These are phyloP conservation scores for Malacoraja senta DNA, from an alignment of 2,797 vertebrate genomes.

Conservation along the genomic window DNA sequence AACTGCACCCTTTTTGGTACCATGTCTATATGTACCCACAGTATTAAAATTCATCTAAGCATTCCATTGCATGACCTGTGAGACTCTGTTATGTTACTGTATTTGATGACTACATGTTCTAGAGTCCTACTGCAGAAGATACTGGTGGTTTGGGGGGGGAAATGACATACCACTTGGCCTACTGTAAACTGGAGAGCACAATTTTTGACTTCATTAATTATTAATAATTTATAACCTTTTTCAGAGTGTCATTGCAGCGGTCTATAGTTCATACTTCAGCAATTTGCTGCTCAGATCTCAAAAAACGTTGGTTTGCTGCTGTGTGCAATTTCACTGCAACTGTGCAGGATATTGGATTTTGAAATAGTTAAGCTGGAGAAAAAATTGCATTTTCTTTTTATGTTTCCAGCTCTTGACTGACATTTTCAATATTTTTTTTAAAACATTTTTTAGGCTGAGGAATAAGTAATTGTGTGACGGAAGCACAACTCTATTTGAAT, in stretches of 20 bases:
- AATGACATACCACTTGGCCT: not conserved
- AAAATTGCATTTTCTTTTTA: too few species aligned
- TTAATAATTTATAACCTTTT: not conserved
- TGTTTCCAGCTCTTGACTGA: too few species aligned
- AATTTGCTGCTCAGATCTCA: not conserved
- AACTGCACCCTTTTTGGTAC: not conserved
- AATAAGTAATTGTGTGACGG: too few species aligned
- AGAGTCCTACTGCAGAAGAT: not conserved
- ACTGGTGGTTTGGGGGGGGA: not conserved
- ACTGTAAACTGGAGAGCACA: not conserved
- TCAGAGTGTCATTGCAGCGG: not conserved
- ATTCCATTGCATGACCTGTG: not conserved
- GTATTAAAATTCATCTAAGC: not conserved
- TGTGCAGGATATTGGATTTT: not conserved
- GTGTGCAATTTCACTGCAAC: not conserved
- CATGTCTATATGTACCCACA: not conserved
- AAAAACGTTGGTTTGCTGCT: not conserved
- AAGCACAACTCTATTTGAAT: too few species aligned
- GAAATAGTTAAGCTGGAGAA: not conserved
- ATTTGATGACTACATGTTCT: not conserved
- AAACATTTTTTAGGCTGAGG: too few species aligned
- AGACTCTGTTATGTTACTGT: not conserved
- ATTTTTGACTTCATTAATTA: not conserved
- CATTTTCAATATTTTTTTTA: too few species aligned
- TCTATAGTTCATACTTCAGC: not conserved